A percentile compares a stretch with the other conserved stretches of the same genome.
These are phyloP conservation scores for Lasioglossum pauxillum DNA, from an alignment of 2,888 invertebrate genomes.

Conservation along the genomic window DNA sequence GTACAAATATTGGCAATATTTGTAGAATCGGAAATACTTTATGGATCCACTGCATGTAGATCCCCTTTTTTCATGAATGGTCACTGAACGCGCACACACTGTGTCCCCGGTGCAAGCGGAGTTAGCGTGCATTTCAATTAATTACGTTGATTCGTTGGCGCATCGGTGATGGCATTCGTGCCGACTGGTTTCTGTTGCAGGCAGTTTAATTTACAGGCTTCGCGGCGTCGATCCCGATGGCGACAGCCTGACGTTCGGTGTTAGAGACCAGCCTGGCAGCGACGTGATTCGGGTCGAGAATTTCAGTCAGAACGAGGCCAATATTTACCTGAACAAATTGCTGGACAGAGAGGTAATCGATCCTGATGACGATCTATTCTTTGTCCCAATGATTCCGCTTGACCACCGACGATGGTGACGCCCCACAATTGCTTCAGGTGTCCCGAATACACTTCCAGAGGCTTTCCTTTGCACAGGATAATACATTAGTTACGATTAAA, in stretches of 20 bases:
- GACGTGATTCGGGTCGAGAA: conserved; percentile 94
- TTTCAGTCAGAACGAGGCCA: conserved; percentile 92
- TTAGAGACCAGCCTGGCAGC: conserved; percentile 92
- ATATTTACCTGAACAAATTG: conserved; percentile 94
- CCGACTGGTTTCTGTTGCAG: conserved; percentile 85
- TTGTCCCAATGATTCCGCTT: conserved; percentile 12
- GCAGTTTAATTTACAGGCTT: conserved; percentile 92
- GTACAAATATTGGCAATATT: not conserved
- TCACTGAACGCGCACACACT: not conserved
- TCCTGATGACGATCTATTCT: conserved; percentile 35
- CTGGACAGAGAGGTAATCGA: conserved; percentile 93
- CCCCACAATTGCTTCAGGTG: not conserved
- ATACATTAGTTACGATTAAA: too few relatives aligned
- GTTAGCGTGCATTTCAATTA: conserved; percentile 36
- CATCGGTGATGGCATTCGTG: conserved; percentile 51
- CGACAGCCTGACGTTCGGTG: conserved; percentile 92
- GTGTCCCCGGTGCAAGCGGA: not conserved
- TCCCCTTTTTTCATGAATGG: not conserved
- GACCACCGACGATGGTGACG: not conserved
- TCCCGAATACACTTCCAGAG: not conserved
- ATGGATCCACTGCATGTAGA: not conserved
- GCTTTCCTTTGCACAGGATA: not conserved
- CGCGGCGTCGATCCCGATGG: conserved; percentile 94
- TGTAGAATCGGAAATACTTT: not conserved
- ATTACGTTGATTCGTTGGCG: conserved; percentile 39